Evolutionary conservation across 2,113 vertebrate species (phyloP).

Genomic region (Lagenorhynchus albirostris): DNA sequence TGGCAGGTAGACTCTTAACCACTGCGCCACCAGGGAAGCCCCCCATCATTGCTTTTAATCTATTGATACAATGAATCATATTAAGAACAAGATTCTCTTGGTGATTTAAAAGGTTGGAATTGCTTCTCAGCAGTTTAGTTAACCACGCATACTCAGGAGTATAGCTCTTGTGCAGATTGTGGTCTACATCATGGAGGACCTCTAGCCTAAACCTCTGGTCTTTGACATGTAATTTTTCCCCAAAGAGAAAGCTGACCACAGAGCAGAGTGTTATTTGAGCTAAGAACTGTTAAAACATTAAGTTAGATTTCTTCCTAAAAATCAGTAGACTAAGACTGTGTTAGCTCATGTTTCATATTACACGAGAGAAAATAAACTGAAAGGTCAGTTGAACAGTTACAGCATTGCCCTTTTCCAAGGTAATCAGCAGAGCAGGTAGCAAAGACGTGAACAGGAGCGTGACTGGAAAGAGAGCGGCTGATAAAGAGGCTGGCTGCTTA

Average conservation of each 20-base stretch:
- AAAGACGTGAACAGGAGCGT: slow-evolving; percentile 82
- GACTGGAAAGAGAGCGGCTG: slow-evolving; percentile 81
- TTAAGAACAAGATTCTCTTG: not conserved
- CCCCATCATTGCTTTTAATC: not conserved
- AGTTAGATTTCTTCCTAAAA: slow-evolving; percentile 78
- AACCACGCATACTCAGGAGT: not conserved
- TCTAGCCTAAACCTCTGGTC: not conserved
- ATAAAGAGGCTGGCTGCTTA: slow-evolving; percentile 77
- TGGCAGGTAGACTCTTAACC: no score
- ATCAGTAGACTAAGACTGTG: slow-evolving; percentile 79
- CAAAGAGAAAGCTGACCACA: slow-evolving; percentile 39
- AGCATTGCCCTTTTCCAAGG: slow-evolving; percentile 88
- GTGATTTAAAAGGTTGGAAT: not conserved
- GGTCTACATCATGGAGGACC: not conserved
- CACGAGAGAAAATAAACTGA: slow-evolving; percentile 90
- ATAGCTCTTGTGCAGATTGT: not conserved
- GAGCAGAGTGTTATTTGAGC: slow-evolving; percentile 52
- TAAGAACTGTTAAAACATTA: slow-evolving; percentile 66
- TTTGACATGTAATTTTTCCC: slow-evolving; percentile 34
- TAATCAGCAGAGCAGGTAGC: slow-evolving; percentile 89
- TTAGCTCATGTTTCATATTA: slow-evolving; percentile 88
- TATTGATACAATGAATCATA: not conserved
- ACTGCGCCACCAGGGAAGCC: no score
- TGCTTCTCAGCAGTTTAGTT: not conserved
- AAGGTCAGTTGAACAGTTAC: slow-evolving; percentile 89